Evolutionary conservation across 2,888 invertebrate genomes (phyloP).

Genomic region (Nomada hirtipes): DNA sequence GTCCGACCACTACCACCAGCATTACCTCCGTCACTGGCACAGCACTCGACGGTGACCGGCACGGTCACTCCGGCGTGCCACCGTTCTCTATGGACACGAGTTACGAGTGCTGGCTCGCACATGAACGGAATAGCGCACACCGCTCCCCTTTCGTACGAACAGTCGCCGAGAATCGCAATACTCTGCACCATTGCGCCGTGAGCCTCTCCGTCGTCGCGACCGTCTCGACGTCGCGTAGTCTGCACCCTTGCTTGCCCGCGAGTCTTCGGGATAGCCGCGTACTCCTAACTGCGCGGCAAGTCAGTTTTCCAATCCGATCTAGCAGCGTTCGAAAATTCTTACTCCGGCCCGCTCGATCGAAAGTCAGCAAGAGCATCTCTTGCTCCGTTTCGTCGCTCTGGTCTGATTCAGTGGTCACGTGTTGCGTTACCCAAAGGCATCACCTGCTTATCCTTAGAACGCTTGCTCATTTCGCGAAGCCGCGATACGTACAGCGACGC

Average conservation of each 20-base stretch:
- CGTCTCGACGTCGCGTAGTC: neutral
- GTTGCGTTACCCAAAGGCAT: conserved; percentile 66
- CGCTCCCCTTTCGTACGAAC: conserved; percentile 21
- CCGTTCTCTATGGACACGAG: conserved; percentile 41
- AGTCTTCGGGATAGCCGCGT: no score
- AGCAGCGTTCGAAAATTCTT: no score
- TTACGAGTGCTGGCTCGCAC: conserved; percentile 17
- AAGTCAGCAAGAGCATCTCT: no score
- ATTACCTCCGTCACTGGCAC: conserved; percentile 52
- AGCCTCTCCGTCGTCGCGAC: conserved; percentile 1
- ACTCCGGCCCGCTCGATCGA: neutral
- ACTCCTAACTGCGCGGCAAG: no score
- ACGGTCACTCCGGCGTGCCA: conserved; percentile 47
- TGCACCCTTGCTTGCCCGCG: no score
- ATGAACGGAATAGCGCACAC: conserved; percentile 13
- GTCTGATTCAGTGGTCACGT: conserved; percentile 61
- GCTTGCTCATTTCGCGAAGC: conserved; percentile 63
- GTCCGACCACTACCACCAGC: conserved; percentile 38
- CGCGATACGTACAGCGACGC: conserved; percentile 38
- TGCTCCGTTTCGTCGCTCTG: no score
- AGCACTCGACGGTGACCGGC: conserved; percentile 46
- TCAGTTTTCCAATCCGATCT: no score
- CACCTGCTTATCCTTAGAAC: conserved; percentile 69
- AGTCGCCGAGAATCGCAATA: conserved; percentile 42
- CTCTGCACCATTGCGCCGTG: conserved; percentile 33